phyloP scores from a whole-genome alignment of 2,113 vertebrate species.

The Sigmodon hispidus region DNA sequence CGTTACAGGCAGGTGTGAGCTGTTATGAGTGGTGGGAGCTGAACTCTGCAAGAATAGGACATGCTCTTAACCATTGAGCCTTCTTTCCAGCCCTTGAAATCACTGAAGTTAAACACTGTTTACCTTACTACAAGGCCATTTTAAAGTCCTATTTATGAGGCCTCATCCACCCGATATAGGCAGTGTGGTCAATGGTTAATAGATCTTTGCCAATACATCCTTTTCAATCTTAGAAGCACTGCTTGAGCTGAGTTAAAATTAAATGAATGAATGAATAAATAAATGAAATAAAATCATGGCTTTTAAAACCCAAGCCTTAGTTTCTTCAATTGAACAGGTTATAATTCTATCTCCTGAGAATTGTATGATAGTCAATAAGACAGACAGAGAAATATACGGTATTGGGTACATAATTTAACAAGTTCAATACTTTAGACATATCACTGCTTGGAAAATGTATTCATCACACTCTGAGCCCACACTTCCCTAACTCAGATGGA shows the following conservation, averaged over 20 bases:
- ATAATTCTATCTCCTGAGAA: not conserved
- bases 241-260: not conserved
- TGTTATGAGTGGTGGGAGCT: too few relatives aligned
- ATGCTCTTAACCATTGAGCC: not conserved
- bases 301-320: not conserved
- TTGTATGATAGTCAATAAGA: not conserved
- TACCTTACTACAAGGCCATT: too few relatives aligned
- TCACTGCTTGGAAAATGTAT: conserved; percentile 43
- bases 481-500: not conserved
- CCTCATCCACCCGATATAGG: not conserved
- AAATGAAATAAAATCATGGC: not conserved
- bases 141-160: not conserved
- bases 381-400: not conserved
- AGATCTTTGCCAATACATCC: not conserved
- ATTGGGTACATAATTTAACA: not conserved
- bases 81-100: not conserved
- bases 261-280: too few relatives aligned
- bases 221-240: not conserved
- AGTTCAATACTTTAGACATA: conserved; percentile 39
- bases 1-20: not conserved
- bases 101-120: conserved; percentile 34
- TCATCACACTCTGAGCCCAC: not conserved
- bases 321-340: not conserved
- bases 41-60: not conserved
- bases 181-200: not conserved